Base-by-base conservation (phyloP, 2,113 vertebrate species). In the Sinocyclocheilus anophthalmus region DNA sequence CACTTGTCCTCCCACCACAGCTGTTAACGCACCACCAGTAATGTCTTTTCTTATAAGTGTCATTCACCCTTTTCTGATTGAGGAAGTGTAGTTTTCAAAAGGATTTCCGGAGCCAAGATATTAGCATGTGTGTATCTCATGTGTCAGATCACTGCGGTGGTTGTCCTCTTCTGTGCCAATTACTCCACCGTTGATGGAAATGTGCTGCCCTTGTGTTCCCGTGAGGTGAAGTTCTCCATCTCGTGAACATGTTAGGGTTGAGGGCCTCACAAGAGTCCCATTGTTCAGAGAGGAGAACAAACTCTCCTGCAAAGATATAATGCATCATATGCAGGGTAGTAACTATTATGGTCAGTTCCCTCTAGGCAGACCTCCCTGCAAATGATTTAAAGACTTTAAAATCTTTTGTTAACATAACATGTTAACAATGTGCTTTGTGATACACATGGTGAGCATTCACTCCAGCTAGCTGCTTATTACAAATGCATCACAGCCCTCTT, bases 131-230 rank as follows among this genome's bases (percentile, higher is more conserved):
- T 26, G 24, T 24, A 16, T 61, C n/a, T 82, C 24, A 65, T 42
- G 78, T 73, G 16, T 72, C 9, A 0, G 42, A 73, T 63, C 6
- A 4, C n/a, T 72, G 18, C 14, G 1, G 78, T 50, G 55, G 73
- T 70, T 16, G 5, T 65, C 24, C 26, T 55, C 61, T 57, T 61
- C 30, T 3, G 63, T 57, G 65, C 18, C 85, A 87, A 83, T 89
- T 39, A 85, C 63, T 70, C 45, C 22, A 14, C 69, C n/a, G 82
- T 53, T 84, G 88, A 87, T 20, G 76, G 88, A 89, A 79, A 63
- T 33, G 83, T 73, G 70, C 63, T 87, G 83, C 82, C 83, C 85
- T 89, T 87, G 82, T 81, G 42, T 55, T 53, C 81, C 11, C 24
- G 11, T 20, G 80, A 82, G 24, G 63, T 82, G 42, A 70, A 70